Percentiles rank a stretch among this genome's conserved stretches.
phyloP scores from a whole-genome alignment of 2,113 vertebrate genomes.

The Hemiprocne comata region DNA sequence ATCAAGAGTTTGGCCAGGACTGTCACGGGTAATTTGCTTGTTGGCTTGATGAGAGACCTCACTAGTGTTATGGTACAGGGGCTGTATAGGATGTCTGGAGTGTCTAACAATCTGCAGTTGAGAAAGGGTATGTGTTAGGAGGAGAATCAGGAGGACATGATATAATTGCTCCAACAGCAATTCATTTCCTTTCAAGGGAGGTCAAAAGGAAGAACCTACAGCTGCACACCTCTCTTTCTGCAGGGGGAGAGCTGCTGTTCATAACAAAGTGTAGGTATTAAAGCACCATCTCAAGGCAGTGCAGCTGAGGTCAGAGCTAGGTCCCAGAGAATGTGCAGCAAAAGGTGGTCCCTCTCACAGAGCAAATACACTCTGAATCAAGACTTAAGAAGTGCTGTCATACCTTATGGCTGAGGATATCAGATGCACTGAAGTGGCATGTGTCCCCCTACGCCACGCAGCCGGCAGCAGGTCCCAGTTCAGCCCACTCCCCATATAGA shows the following conservation, averaged over 20 bases:
- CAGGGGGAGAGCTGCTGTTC: not conserved
- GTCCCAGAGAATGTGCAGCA: not conserved
- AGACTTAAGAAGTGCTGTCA: not conserved
- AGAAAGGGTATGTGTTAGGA: not conserved
- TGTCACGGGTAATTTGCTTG: slow-evolving; percentile 9
- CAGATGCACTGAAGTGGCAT: not conserved
- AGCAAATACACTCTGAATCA: not conserved
- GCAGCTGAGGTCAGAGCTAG: not conserved
- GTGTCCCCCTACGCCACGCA: rapidly evolving
- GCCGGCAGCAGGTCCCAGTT: not conserved
- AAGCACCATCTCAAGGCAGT: not conserved
- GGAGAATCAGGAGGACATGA: not conserved
- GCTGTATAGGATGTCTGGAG: not conserved
- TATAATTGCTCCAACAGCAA: not conserved
- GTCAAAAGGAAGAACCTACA: not conserved
- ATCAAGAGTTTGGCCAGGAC: slow-evolving; percentile 24
- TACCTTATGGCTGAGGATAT: not conserved
- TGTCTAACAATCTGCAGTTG: not conserved
- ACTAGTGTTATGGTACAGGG: rapidly evolving
- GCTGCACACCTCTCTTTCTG: not conserved
- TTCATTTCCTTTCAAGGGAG: not conserved
- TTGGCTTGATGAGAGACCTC: slow-evolving; percentile 27
- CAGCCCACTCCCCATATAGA: not conserved
- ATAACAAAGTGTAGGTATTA: not conserved
- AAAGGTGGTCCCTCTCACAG: not conserved